phyloP scores from a whole-genome alignment of 2,113 vertebrate species.

The Myotis yumanensis region DNA sequence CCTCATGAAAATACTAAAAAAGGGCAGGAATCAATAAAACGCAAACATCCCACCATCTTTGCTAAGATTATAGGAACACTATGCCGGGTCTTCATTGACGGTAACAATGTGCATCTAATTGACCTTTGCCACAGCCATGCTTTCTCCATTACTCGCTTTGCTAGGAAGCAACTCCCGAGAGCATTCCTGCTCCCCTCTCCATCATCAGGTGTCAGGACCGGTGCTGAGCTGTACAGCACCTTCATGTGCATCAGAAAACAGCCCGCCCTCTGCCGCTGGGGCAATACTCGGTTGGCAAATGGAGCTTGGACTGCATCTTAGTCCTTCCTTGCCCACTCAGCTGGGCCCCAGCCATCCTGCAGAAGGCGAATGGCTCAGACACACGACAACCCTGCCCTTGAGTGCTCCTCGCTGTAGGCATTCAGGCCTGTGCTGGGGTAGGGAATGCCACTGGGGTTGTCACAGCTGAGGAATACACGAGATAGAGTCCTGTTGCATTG shows the following conservation, averaged over 20 bases:
- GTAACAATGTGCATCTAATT: background rate
- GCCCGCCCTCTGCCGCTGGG: rapidly evolving
- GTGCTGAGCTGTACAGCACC: rapidly evolving
- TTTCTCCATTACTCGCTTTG: background rate
- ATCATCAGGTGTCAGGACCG: background rate
- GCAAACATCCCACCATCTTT: background rate
- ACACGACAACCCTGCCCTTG: rapidly evolving
- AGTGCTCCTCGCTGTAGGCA: background rate
- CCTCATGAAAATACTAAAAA: background rate
- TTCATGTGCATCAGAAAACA: background rate
- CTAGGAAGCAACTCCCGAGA: background rate
- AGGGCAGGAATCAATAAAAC: background rate
- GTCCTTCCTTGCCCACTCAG: background rate
- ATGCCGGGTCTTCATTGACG: background rate
- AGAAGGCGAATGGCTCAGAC: no score
- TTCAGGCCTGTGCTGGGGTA: no score
- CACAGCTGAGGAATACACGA: background rate
- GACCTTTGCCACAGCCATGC: background rate
- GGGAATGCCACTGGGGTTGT: no score
- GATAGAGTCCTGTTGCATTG: background rate
- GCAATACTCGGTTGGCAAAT: background rate
- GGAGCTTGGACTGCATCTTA: rapidly evolving
- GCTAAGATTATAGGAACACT: background rate
- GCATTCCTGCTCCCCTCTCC: background rate
- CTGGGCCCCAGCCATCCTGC: rapidly evolving